Evolutionary conservation across 2,113 vertebrate genomes (phyloP), one percentile per base, ranked within the genome.

Genomic region (Colistium nudipinnis): DNA sequence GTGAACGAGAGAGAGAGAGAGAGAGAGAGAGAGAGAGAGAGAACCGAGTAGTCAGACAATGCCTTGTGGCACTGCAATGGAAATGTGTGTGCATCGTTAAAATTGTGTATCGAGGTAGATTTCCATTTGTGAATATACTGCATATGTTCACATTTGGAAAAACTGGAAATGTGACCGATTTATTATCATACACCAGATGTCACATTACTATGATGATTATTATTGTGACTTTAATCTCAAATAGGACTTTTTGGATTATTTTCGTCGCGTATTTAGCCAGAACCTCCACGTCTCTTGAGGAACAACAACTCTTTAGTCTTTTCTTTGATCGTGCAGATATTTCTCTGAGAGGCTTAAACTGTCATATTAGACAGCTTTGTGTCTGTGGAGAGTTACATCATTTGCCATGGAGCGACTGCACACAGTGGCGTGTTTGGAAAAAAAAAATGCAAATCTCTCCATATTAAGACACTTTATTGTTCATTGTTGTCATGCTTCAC

Each of bases 261-360:
- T 8, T 2, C 22, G 1, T 11, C 11, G 28, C n/a, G n/a, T 14
- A 38, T 63, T 47, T 20, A 28, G 59, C 20, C 12, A 24, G 4
- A 48, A 48, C 31, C 20, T 62, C 35, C 12, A 51, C 35, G 48
- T 62, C n/a, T 52, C 39, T 2, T 3, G 14, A 7, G 8, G 11
- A 35, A n/a, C n/a, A n/a, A n/a, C n/a, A 52, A 68, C 36, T 62
- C 44, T 65, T 55, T 49, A 44, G 45, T 74, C 41, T 51, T 44
- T 63, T 74, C 65, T 74, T 70, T 83, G 53, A 80, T 83, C 56
- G 59, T 47, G 41, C 38, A 67, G 70, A 74, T 70, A 48, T 33
- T 65, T 66, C 54, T 66, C 61, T 59, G 64, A 82, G 76, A 82
- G 78, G 76, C 84, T 80, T 88, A 83, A 82, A 68, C 55, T 78